Conservation (phyloP, 2,797 vertebrate species). For the Rhinatrema bivittatum region DNA sequence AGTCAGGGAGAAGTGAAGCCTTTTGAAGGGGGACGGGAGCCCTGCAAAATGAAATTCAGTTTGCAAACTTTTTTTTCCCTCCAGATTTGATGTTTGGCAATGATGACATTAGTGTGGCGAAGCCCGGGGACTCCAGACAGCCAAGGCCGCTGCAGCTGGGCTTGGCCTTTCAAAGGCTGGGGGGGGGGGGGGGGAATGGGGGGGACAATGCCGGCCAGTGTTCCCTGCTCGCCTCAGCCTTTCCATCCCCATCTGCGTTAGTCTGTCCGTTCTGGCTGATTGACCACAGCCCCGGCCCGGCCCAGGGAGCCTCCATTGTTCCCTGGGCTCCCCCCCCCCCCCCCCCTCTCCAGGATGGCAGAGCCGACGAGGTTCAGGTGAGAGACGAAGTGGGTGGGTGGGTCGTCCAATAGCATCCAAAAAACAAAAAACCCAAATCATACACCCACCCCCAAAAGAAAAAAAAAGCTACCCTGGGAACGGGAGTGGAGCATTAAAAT, state of each 20-base stretch:
- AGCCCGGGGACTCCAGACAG: slow-evolving; percentile 41
- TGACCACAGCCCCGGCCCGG: slow-evolving; percentile 60
- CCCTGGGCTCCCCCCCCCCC: too few relatives aligned
- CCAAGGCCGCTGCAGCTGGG: slow-evolving; percentile 66
- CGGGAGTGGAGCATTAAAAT: not conserved
- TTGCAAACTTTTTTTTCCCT: slow-evolving; percentile 35
- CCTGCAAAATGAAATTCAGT: too few relatives aligned
- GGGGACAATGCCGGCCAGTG: slow-evolving; percentile 70
- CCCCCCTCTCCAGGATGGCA: slow-evolving; percentile 65
- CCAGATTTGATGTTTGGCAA: slow-evolving; percentile 47
- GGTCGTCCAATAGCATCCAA: slow-evolving; percentile 31
- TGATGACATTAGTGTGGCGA: slow-evolving; percentile 57
- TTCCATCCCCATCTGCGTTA: slow-evolving; percentile 69
- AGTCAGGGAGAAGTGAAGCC: too few relatives aligned
- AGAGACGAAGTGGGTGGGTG: slow-evolving; percentile 55
- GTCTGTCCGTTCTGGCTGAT: slow-evolving; percentile 75
- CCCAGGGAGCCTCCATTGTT: slow-evolving; percentile 62
- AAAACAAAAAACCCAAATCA: too few relatives aligned
- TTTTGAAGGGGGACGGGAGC: too few relatives aligned
- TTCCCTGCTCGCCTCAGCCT: slow-evolving; percentile 59
- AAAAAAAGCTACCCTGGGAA: slow-evolving; percentile 50
- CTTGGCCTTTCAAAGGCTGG: too few relatives aligned
- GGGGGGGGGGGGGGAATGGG: too few relatives aligned
- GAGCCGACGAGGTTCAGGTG: slow-evolving; percentile 71
- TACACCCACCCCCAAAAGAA: too few relatives aligned